Evolutionary conservation across 2,113 vertebrate species (phyloP), one percentile per base, ranked within the genome.

Genomic region (Gracilinanus agilis): DNA sequence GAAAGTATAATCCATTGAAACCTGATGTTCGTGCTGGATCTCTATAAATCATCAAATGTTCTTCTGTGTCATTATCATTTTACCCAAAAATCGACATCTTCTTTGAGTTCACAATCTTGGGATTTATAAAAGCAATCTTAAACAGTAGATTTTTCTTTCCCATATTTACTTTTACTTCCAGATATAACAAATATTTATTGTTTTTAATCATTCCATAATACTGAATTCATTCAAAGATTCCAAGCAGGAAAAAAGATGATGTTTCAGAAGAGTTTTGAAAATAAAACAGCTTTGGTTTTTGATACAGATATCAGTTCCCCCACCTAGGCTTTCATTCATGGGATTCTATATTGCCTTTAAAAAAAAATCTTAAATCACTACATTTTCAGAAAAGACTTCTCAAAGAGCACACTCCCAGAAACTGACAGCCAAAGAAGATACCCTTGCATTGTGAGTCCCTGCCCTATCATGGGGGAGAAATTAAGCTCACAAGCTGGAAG

Each of bases 321-420:
- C 29, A 93, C 2, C 34, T 2, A 91, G 44, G 53, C 34, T 40
- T 89, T 93, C 27, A 93, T 91, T 91, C 49, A 90, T 29, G 44
- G 44, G 9, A 91, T 95, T 90, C 44, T 24, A 53, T 95, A 93
- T 83, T 91, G 55, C 23, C 53, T 95, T 91, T 23, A 24, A 54
- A 90, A 93, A 94, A 34, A 91, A 94, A 24, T 54, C 90, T 40
- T 96, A 92, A 40, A 95, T 93, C 49, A 91, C 90, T 96, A 89
- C 94, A 93, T 89, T 94, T 88, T 95, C 83, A 93, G 55, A 93
- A 96, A 97, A 94, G 53, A 94, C n/a, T 94, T 54, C 44, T 83
- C n/a, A 40, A 75, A 4, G 49, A 91, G 83, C 93, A 97, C 93
- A 96, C 49, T 53, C 58, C 54, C 34, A 92, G 91, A 94, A 88